These are phyloP conservation scores for Aurelia aurita DNA, from an alignment of 30 jellyfish, hydroid and myxozoan species.

Conservation along the genomic window DNA sequence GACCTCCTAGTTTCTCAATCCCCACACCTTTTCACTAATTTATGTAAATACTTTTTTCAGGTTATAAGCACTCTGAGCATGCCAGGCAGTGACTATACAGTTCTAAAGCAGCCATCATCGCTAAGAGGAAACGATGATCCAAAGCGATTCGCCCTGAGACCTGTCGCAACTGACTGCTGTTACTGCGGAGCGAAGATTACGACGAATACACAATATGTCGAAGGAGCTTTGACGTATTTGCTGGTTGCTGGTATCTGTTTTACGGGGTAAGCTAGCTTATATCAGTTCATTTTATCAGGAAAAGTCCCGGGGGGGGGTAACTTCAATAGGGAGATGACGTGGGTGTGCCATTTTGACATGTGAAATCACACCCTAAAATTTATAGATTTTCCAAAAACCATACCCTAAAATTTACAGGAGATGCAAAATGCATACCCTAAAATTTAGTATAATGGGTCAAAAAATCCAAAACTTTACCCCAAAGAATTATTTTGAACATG, in stretches of 20 bases:
- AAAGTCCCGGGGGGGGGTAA: background rate
- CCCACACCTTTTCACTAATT: background rate
- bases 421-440: too few relatives aligned
- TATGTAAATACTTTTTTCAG: too few relatives aligned
- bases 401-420: too few relatives aligned
- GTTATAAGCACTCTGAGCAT: background rate
- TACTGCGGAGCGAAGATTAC: constrained; percentile 63
- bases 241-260: constrained; percentile 72
- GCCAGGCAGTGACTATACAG: constrained; percentile 58
- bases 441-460: too few relatives aligned
- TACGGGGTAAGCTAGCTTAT: constrained; percentile 43
- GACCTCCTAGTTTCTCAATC: too few relatives aligned
- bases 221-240: constrained; percentile 77
- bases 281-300: background rate
- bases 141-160: constrained; percentile 58
- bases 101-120: constrained; percentile 31
- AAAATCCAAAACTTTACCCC: too few relatives aligned
- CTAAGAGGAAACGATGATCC: constrained; percentile 39
- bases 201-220: constrained; percentile 74
- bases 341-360: too few relatives aligned
- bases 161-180: constrained; percentile 63
- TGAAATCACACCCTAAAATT: too few relatives aligned
- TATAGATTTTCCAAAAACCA: too few relatives aligned
- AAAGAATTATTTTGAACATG: too few relatives aligned
- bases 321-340: background rate